These are phyloP conservation scores for Meloidogyne exigua DNA, from an alignment of 1,140 invertebrate species.

Conservation along the genomic window DNA sequence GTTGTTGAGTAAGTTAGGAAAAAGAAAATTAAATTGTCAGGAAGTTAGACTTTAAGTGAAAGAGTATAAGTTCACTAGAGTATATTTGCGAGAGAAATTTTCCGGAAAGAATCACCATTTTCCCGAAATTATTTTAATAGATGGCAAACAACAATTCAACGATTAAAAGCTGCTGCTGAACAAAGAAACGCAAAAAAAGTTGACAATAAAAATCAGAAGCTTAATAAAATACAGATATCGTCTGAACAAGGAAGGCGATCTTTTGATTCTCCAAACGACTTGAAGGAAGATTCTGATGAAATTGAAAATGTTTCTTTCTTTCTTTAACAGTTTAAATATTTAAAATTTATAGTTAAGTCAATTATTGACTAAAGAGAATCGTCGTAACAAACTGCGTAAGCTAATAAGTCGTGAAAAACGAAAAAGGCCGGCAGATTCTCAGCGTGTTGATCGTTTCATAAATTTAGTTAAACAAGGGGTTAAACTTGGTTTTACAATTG, in stretches of 20 bases:
- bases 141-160: not conserved
- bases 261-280: not conserved
- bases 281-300: not conserved
- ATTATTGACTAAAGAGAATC: constrained; percentile 9
- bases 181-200: not conserved
- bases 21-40: not conserved
- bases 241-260: not conserved
- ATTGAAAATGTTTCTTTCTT: not conserved
- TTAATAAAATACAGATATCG: not conserved
- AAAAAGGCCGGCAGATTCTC: not conserved
- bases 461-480: constrained; percentile 41
- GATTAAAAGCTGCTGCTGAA: not conserved
- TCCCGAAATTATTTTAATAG: not conserved
- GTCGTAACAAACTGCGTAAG: not conserved
- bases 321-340: not conserved
- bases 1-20: not conserved
- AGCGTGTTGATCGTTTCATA: not conserved
- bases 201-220: not conserved
- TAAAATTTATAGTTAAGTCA: constrained; percentile 10
- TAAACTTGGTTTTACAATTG: constrained; percentile 51
- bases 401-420: constrained; percentile 5
- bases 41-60: no score
- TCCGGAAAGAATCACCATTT: no score
- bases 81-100: no score
- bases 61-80: no score